Conservation (phyloP, 2,113 vertebrate genomes). For the Cheilinus undulatus region DNA sequence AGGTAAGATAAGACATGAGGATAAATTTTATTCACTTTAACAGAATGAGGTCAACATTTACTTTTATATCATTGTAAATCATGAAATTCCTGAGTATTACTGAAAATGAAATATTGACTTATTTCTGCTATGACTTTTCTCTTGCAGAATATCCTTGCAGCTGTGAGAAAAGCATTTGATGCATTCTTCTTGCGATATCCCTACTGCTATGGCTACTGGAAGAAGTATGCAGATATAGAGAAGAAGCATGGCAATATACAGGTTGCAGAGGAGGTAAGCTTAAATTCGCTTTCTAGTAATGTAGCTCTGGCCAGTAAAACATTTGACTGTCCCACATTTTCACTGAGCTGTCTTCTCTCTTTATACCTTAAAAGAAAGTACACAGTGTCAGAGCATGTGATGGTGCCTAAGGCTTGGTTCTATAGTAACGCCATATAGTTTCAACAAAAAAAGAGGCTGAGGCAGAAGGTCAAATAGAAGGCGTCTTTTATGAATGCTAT, state of each 20-base stretch:
- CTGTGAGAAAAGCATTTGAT: constrained; percentile 94
- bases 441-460: background rate
- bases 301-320: background rate
- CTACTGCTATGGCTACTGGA: constrained; percentile 99
- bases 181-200: constrained; percentile 95
- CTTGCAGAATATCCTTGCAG: constrained; percentile 89
- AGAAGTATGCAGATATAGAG: constrained; percentile 98
- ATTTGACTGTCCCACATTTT: background rate
- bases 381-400: too few species aligned
- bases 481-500: background rate
- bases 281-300: background rate
- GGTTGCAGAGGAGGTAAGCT: constrained; percentile 92
- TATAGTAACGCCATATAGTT: too few species aligned
- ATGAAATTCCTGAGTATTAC: background rate
- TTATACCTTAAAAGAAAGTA: background rate
- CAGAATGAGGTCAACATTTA: background rate
- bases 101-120: background rate
- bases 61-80: background rate
- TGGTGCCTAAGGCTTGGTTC: background rate
- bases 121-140: constrained; percentile 12
- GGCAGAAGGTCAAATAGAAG: background rate
- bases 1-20: constrained; percentile 83
- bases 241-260: constrained; percentile 92
- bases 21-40: background rate
- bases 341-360: background rate